phyloP scores from a whole-genome alignment of 2,888 invertebrate species.

The Capitulum mitella region DNA sequence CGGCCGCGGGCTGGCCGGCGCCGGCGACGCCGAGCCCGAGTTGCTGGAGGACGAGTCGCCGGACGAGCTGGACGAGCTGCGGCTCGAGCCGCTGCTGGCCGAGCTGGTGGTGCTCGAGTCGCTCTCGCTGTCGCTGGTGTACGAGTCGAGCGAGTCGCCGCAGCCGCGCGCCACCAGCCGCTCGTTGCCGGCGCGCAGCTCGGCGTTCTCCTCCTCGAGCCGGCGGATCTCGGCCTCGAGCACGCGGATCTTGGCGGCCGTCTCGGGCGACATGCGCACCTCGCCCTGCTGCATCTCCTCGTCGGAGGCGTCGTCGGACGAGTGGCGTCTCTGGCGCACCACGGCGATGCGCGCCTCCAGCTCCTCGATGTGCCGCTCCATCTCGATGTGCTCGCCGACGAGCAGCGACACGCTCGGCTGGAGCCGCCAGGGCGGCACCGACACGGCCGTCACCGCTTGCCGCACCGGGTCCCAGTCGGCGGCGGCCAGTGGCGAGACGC shows the following conservation, averaged over 20 bases:
- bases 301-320: neutral
- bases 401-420: neutral
- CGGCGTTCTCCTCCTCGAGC: constrained; percentile 22
- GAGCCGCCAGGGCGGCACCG: neutral
- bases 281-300: neutral
- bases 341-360: neutral
- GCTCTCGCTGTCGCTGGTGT: constrained; percentile 16
- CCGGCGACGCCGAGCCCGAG: neutral
- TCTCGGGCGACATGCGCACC: constrained; percentile 15
- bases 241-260: constrained; percentile 21
- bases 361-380: neutral
- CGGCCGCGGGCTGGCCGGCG: neutral
- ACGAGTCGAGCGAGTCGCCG: neutral
- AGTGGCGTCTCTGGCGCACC: neutral
- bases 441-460: no score
- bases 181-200: neutral
- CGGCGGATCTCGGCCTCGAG: constrained; percentile 7
- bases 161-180: neutral
- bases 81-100: neutral
- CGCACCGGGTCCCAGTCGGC: neutral
- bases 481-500: neutral
- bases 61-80: constrained; percentile 3
- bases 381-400: neutral
- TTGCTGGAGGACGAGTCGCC: neutral
- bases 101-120: neutral